Evolutionary conservation across 2,797 vertebrate species (phyloP).

Genomic region (Bryconaethiops microstoma): DNA sequence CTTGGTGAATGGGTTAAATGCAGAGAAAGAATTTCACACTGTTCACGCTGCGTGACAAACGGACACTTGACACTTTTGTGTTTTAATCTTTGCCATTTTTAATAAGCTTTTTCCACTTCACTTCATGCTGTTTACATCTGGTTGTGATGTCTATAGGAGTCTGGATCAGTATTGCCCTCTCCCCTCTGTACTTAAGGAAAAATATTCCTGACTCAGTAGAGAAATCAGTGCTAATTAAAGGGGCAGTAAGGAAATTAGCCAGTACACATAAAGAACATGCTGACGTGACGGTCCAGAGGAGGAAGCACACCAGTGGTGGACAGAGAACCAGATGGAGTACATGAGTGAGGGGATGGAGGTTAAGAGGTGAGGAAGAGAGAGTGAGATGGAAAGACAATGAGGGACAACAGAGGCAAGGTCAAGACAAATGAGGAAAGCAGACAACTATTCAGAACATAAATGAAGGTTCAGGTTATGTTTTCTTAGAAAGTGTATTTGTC

Average conservation of each 20-base stretch:
- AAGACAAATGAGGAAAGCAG: slow-evolving; percentile 44
- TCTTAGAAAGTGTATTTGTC: slow-evolving; percentile 29
- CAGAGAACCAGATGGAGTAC: slow-evolving; percentile 52
- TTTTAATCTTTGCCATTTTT: not conserved
- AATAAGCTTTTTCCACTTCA: not conserved
- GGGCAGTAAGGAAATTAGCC: slow-evolving; percentile 48
- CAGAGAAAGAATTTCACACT: too few relatives aligned
- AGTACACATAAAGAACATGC: slow-evolving; percentile 40
- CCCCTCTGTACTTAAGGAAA: slow-evolving; percentile 30
- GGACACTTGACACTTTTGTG: not conserved
- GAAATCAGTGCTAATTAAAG: slow-evolving; percentile 47
- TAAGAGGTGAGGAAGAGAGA: slow-evolving; percentile 41
- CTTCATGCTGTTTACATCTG: slow-evolving; percentile 44
- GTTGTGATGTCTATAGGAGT: slow-evolving; percentile 45
- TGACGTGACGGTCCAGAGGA: slow-evolving; percentile 43
- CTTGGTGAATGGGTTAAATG: too few relatives aligned
- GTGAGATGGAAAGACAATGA: slow-evolving; percentile 37
- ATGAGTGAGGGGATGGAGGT: slow-evolving; percentile 28
- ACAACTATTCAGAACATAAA: slow-evolving; percentile 9
- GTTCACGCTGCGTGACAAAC: too few relatives aligned
- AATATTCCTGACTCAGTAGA: slow-evolving; percentile 40
- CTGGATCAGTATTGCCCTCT: slow-evolving; percentile 23
- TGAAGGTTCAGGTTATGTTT: slow-evolving; percentile 20
- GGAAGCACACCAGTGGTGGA: slow-evolving; percentile 45
- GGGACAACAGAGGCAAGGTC: not conserved